Evolutionary conservation across 37 sponge, comb jelly and placozoan species (phyloP), one percentile per base, ranked within the genome.

Genomic region (Beroe forskalii): DNA sequence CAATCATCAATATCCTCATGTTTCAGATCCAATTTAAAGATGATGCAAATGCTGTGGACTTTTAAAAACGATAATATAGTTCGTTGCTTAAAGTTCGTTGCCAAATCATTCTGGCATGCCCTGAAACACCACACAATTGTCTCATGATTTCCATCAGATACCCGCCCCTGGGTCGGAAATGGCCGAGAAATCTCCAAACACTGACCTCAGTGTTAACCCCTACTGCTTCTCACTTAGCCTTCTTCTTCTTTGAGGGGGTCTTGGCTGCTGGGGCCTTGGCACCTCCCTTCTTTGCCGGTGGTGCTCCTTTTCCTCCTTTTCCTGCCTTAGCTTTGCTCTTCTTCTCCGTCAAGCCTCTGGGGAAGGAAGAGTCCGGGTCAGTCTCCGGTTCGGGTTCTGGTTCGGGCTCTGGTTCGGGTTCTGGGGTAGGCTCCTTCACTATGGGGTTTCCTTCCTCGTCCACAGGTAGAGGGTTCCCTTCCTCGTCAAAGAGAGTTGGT

Each of bases 321-420:
- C 72, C 72, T 36, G 12, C 55, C 31, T 80, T 80, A 12, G 25
- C 55, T 25, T 44, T 80, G 55, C 86, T 80, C 86, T 80, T 80
- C 86, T 80, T 80, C 28, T 80, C 86, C 0, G 86, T 80, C 27
- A 80, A 48, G 35, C 86, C 86, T 25, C 86, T 17, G 6, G 86
- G 86, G 86, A 80, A 80, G 14, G 86, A 44, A 80, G 86, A 12
- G 9, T 80, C 86, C 55, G 25, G 30, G 25, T 41, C 86, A 0
- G 55, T 25, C 55, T 80, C 86, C 17, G 86, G 86, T 27, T 80
- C 86, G 1, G 86, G 86, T 44, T 80, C 86, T 44, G 86, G 86
- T 44, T 44, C 86, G 6, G 86, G 86, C 27, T 80, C 86, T 23
- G 86, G 86, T 37, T 80, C 86, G 1, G 86, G 86, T 25, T 80